Percentiles rank a stretch among this genome's conserved stretches.
These are phyloP conservation scores for Lepidothrix coronata DNA, from an alignment of 2,113 vertebrate species.

Conservation along the genomic window DNA sequence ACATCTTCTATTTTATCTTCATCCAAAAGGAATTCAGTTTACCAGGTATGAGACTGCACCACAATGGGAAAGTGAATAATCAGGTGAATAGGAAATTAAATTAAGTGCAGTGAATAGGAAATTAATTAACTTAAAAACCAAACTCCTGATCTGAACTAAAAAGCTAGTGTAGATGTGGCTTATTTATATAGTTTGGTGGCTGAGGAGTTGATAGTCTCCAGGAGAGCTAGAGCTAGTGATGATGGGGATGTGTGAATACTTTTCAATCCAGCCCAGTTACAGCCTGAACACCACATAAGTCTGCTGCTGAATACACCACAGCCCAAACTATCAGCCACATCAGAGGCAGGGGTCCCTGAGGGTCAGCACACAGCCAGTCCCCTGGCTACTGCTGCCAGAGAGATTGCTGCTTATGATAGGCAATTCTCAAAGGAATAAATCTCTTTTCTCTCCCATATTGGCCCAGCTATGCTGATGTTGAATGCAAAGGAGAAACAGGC, in stretches of 20 bases:
- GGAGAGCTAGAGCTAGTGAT: background rate
- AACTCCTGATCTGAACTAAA: background rate
- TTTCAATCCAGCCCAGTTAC: background rate
- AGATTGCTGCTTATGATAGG: background rate
- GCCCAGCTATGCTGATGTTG: background rate
- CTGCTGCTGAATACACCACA: background rate
- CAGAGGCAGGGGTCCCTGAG: background rate
- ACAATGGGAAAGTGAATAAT: background rate
- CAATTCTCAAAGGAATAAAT: background rate
- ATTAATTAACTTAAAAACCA: background rate
- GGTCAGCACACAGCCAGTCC: background rate
- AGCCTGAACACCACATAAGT: background rate
- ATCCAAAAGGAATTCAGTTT: background rate
- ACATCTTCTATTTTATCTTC: background rate
- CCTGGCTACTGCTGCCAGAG: background rate
- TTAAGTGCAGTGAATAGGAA: background rate
- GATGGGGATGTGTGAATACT: background rate
- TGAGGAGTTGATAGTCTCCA: background rate
- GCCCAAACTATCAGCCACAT: background rate
- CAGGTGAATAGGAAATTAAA: background rate
- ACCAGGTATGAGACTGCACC: background rate
- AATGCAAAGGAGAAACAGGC: background rate
- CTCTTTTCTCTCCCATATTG: background rate
- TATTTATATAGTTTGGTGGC: background rate
- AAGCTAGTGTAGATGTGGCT: background rate